Evolutionary conservation across 2,113 vertebrate genomes (phyloP).

Genomic region (Oncorhynchus tshawytscha): DNA sequence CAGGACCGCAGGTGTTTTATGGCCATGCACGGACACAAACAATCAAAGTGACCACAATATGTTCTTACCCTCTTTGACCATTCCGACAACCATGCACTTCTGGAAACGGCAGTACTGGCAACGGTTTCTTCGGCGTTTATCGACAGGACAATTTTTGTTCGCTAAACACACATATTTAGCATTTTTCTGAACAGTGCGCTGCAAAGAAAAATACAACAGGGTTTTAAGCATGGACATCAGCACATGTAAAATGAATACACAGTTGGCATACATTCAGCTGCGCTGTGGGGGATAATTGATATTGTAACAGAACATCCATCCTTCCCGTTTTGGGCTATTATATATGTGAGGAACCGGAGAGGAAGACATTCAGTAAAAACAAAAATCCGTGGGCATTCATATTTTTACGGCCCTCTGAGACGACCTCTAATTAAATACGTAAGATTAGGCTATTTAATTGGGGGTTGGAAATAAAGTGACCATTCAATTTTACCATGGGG

Average conservation of each 20-base stretch:
- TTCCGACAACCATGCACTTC: slow-evolving; percentile 96
- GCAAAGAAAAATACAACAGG: slow-evolving; percentile 50
- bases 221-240: slow-evolving; percentile 21
- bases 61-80: slow-evolving; percentile 96
- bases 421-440: slow-evolving; percentile 80
- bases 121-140: slow-evolving; percentile 92
- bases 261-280: slow-evolving; percentile 2
- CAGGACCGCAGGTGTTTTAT: slow-evolving; percentile 41
- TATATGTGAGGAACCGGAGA: slow-evolving; percentile 74
- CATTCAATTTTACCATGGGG: slow-evolving; percentile 82
- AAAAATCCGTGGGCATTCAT: slow-evolving; percentile 83
- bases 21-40: background rate
- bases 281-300: slow-evolving; percentile 65
- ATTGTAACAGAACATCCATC: slow-evolving; percentile 72
- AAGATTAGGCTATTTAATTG: slow-evolving; percentile 78
- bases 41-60: slow-evolving; percentile 1
- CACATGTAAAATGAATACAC: background rate
- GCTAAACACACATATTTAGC: slow-evolving; percentile 98
- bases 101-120: slow-evolving; percentile 96
- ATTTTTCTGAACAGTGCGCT: slow-evolving; percentile 99
- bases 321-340: slow-evolving; percentile 69
- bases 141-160: slow-evolving; percentile 98
- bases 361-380: slow-evolving; percentile 79
- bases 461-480: slow-evolving; percentile 81
- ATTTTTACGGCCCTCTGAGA: slow-evolving; percentile 82